phyloP scores from a whole-genome alignment of 2,113 vertebrate species.

The Mustela lutreola region DNA sequence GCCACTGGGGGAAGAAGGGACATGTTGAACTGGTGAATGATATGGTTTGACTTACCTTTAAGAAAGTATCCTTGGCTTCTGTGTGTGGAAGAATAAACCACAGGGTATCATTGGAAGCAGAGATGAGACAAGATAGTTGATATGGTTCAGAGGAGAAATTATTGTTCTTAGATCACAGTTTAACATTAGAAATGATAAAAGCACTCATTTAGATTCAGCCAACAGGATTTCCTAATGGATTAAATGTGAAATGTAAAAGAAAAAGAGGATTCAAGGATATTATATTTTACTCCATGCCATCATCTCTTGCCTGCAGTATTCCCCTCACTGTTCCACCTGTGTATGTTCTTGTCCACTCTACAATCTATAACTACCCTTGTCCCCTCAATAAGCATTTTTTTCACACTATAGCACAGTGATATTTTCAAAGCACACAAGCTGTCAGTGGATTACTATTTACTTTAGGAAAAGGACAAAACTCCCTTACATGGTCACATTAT shows the following conservation, averaged over 20 bases:
- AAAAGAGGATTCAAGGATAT: not conserved
- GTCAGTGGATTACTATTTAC: not conserved
- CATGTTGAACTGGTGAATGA: not conserved
- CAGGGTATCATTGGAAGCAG: not conserved
- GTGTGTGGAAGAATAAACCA: not conserved
- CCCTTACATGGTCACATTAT: not conserved
- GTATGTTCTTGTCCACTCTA: not conserved
- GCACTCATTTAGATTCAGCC: not conserved
- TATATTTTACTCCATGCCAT: not conserved
- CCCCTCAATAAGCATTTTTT: not conserved
- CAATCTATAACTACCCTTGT: not conserved
- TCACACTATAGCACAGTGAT: not conserved
- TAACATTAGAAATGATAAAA: not conserved
- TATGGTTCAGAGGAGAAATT: not conserved
- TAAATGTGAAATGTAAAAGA: not conserved
- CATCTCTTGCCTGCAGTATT: not conserved
- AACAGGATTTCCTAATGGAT: not conserved
- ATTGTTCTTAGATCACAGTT: not conserved
- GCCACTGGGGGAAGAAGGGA: not conserved
- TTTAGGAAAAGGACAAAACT: not conserved
- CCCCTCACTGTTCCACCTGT: too few species aligned
- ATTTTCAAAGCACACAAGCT: not conserved
- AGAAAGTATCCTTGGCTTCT: not conserved
- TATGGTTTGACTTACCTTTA: not conserved
- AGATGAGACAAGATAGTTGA: not conserved